Percentiles rank a stretch among this genome's conserved stretches.
These are phyloP conservation scores for Microcebus ravelobensis DNA, from an alignment of 2,113 vertebrate genomes.

Conservation along the genomic window DNA sequence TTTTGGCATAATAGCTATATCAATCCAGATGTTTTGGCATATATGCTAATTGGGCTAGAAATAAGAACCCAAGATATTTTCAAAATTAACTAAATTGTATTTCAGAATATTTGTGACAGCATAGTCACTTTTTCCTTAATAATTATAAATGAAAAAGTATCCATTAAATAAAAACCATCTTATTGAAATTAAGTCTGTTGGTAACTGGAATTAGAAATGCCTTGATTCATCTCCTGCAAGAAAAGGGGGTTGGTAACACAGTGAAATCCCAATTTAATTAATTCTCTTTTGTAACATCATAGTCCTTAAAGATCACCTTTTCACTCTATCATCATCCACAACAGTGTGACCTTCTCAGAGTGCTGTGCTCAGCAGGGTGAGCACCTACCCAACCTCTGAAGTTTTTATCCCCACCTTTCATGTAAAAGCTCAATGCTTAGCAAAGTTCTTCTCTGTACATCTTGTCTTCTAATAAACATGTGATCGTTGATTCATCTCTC, in stretches of 20 bases:
- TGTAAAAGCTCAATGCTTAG: background rate
- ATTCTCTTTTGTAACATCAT: background rate
- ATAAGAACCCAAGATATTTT: background rate
- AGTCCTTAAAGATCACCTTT: background rate
- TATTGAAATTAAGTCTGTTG: background rate
- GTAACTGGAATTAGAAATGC: background rate
- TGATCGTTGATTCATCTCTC: background rate
- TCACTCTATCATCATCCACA: background rate
- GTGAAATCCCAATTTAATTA: background rate
- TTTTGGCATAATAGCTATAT: background rate
- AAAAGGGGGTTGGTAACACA: background rate
- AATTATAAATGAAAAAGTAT: background rate
- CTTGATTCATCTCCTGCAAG: background rate
- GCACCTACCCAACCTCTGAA: background rate
- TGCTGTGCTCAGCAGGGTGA: background rate
- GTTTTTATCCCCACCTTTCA: background rate
- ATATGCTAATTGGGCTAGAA: background rate
- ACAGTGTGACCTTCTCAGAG: background rate
- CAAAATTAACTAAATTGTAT: background rate
- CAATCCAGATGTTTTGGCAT: background rate
- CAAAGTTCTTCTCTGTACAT: background rate
- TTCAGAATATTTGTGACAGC: background rate
- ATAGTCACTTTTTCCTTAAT: background rate
- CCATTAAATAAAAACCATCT: slow-evolving; percentile 13
- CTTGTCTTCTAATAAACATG: background rate